Percentiles rank a stretch among this genome's conserved stretches.
These are phyloP conservation scores for Rhinogobio ventralis DNA, from an alignment of 2,797 vertebrate genomes.

Conservation along the genomic window DNA sequence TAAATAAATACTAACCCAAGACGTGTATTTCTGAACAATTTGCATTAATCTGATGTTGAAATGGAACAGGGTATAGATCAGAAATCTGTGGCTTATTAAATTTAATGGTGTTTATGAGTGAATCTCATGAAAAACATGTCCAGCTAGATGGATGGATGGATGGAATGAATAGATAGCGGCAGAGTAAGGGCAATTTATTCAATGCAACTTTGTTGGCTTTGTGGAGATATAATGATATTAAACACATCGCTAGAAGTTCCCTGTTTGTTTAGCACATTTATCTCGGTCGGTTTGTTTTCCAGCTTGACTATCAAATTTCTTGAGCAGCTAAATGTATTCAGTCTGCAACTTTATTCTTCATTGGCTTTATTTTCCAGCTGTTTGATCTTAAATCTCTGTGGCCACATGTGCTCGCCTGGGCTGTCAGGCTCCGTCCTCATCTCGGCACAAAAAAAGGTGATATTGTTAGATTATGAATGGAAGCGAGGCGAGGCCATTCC, in stretches of 20 bases:
- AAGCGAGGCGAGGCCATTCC: constrained; percentile 35
- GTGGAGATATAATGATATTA: not conserved
- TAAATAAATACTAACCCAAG: not conserved
- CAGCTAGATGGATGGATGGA: no score
- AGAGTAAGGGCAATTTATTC: not conserved
- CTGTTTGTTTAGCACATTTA: not conserved
- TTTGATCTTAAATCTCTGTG: constrained; percentile 17
- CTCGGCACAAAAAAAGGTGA: constrained; percentile 10
- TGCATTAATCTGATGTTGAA: not conserved
- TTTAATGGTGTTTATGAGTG: not conserved
- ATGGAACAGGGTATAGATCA: not conserved
- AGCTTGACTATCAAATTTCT: not conserved
- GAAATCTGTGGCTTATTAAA: not conserved
- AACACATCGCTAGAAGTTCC: not conserved
- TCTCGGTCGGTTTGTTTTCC: not conserved
- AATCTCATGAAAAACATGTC: not conserved
- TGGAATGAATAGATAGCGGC: no score
- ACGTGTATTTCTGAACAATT: not conserved
- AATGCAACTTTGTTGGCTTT: not conserved
- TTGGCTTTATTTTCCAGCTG: constrained; percentile 17
- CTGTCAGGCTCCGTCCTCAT: constrained; percentile 20
- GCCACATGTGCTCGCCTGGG: not conserved
- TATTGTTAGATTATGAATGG: constrained; percentile 38
- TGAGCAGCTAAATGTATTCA: not conserved
- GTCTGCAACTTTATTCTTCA: constrained; percentile 4